Evolutionary conservation across 2,113 vertebrate genomes (phyloP).

Genomic region (Loxodonta africana): DNA sequence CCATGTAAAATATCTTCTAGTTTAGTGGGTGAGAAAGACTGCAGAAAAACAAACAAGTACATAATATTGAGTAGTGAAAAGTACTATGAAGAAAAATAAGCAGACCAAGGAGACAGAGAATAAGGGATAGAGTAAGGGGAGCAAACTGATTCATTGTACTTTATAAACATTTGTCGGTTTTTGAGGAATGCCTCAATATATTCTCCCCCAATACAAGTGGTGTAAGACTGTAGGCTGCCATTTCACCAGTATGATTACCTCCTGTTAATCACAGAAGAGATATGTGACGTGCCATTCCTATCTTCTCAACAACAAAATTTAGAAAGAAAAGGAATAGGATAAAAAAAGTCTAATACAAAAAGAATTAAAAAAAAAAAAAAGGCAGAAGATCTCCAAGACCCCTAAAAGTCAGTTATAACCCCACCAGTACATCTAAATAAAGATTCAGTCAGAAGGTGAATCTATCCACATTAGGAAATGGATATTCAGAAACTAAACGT

Average conservation of each 20-base stretch:
- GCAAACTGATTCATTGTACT: too few species aligned
- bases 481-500: neutral
- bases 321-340: too few species aligned
- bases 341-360: too few species aligned
- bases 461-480: neutral
- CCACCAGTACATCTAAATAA: neutral
- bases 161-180: too few species aligned
- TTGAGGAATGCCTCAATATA: neutral
- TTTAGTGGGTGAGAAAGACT: neutral
- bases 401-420: neutral
- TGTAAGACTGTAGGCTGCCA: neutral
- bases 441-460: neutral
- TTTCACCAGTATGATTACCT: neutral
- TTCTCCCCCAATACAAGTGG: neutral
- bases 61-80: too few species aligned
- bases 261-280: neutral
- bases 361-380: too few species aligned
- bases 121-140: too few species aligned
- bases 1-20: neutral
- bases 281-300: neutral
- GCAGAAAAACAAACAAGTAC: too few species aligned
- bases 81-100: too few species aligned
- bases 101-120: too few species aligned
- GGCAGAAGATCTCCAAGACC: neutral
- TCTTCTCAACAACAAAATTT: too few species aligned